Evolutionary conservation across 1,140 invertebrate species (phyloP).

Genomic region (Cardiocondyla obscurior): DNA sequence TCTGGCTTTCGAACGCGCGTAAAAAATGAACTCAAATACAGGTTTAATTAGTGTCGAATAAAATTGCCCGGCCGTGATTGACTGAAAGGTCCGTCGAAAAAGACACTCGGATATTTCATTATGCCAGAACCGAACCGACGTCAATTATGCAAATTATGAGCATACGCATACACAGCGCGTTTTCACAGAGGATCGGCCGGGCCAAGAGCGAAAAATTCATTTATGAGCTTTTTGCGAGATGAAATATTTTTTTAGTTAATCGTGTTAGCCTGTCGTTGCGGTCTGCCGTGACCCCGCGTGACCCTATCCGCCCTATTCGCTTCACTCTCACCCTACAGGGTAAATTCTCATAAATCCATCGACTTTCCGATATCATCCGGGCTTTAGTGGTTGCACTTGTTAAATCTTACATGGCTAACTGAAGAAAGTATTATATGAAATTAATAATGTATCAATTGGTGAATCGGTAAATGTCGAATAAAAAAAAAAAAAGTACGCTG

Average conservation of each 20-base stretch:
- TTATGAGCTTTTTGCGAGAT: constrained; percentile 43
- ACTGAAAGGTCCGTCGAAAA: constrained; percentile 57
- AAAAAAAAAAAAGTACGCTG: constrained; percentile 8
- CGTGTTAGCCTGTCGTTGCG: constrained; percentile 47
- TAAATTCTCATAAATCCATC: constrained; percentile 52
- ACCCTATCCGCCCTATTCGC: background rate
- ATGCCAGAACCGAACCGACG: constrained; percentile 35
- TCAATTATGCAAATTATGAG: constrained; percentile 69
- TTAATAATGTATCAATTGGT: background rate
- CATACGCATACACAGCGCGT: background rate
- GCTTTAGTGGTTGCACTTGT: constrained; percentile 29
- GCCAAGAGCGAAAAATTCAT: constrained; percentile 43
- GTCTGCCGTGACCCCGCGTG: constrained; percentile 20
- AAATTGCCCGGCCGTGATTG: constrained; percentile 60
- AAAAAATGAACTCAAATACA: constrained; percentile 68
- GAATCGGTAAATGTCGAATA: constrained; percentile 3
- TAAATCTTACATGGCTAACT: constrained; percentile 4
- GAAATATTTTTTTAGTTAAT: constrained; percentile 61
- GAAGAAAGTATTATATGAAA: background rate
- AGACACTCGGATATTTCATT: constrained; percentile 68
- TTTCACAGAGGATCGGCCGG: constrained; percentile 33
- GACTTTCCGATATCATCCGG: constrained; percentile 35
- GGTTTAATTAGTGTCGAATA: constrained; percentile 67
- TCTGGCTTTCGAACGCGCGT: constrained; percentile 59
- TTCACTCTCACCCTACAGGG: background rate